These are phyloP conservation scores for Athene noctua DNA, from an alignment of 2,113 vertebrate species.

Conservation along the genomic window DNA sequence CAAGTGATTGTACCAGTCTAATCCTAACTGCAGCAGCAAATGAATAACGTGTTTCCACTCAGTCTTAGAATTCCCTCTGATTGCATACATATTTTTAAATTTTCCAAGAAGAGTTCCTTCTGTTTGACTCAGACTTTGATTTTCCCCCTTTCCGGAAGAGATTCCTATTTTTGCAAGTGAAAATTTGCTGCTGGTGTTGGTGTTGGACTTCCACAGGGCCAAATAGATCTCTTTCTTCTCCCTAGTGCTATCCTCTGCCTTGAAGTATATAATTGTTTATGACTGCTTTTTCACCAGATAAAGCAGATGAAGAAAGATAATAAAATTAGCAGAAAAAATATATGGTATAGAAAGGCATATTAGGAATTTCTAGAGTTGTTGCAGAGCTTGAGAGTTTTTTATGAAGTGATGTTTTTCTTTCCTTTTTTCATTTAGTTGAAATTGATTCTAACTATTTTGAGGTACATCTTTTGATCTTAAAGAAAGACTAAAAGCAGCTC, in stretches of 20 bases:
- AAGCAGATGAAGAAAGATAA: not conserved
- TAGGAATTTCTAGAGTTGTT: not conserved
- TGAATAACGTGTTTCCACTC: conserved; percentile 23
- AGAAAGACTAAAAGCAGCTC: not conserved
- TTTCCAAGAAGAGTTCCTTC: conserved; percentile 51
- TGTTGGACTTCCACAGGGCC: conserved; percentile 7
- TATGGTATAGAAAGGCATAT: not conserved
- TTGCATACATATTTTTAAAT: conserved; percentile 54
- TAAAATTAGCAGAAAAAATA: not conserved
- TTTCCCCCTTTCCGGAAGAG: not conserved
- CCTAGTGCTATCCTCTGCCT: not conserved
- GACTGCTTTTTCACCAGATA: not conserved
- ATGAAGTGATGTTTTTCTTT: not conserved
- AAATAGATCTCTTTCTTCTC: not conserved
- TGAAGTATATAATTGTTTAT: not conserved
- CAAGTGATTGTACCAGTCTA: conserved; percentile 42
- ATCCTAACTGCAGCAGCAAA: conserved; percentile 22
- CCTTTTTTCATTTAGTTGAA: not conserved
- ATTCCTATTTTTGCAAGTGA: conserved; percentile 44
- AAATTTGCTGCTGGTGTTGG: conserved; percentile 38
- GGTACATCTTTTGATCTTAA: conserved; percentile 11
- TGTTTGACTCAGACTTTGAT: conserved; percentile 22
- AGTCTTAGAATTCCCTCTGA: conserved; percentile 40
- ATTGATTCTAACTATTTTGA: conserved; percentile 13
- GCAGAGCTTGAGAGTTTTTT: not conserved